These are phyloP conservation scores for Lacerta agilis DNA, from an alignment of 2,797 vertebrate genomes.

Conservation along the genomic window DNA sequence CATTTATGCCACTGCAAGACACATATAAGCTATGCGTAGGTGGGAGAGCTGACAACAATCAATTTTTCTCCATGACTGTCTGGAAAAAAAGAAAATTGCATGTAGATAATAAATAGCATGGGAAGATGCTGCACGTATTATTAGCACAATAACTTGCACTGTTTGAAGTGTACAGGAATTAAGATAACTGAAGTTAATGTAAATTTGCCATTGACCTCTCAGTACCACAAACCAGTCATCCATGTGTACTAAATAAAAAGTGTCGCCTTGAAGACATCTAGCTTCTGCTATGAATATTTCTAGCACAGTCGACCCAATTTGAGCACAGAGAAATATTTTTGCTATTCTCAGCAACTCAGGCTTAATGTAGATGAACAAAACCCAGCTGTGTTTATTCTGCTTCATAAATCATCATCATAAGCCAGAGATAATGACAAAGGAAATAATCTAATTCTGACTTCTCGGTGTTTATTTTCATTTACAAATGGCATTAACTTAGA, in stretches of 20 bases:
- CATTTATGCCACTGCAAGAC: neutral
- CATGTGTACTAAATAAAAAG: conserved; percentile 4
- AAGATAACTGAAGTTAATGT: neutral
- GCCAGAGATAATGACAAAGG: conserved; percentile 40
- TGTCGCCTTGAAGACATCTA: conserved; percentile 25
- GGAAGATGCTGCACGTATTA: neutral
- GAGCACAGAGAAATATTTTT: conserved; percentile 4
- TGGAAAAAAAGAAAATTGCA: neutral
- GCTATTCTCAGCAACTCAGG: conserved; percentile 15
- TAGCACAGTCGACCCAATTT: neutral
- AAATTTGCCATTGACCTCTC: neutral
- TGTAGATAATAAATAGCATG: neutral
- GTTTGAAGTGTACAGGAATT: neutral
- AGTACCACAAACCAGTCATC: neutral
- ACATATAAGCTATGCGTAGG: neutral
- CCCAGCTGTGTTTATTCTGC: conserved; percentile 9
- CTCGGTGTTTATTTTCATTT: neutral
- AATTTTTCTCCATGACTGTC: neutral
- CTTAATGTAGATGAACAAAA: conserved; percentile 32
- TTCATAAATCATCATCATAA: conserved; percentile 18
- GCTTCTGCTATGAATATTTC: conserved; percentile 9
- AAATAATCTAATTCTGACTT: conserved; percentile 22
- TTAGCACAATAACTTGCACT: neutral
- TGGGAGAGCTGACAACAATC: rapidly evolving
- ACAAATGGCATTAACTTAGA: neutral